A percentile compares a stretch with the other conserved stretches of the same genome.
These are phyloP conservation scores for Lissonota sp. DNA, from an alignment of 2,888 invertebrate genomes.

Conservation along the genomic window DNA sequence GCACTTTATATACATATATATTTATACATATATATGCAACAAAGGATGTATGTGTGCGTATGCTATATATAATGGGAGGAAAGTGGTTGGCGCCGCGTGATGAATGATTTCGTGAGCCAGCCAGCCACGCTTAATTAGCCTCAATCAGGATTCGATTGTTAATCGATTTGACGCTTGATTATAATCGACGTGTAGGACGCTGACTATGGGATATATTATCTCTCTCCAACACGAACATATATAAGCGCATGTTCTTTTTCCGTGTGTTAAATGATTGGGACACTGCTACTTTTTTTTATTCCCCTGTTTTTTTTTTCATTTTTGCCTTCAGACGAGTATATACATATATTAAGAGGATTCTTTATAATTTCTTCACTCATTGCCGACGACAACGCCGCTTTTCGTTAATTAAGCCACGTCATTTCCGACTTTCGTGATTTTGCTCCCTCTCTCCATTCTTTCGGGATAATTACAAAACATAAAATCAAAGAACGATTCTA, in stretches of 20 bases:
- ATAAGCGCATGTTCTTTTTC: slow-evolving; percentile 13
- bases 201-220: slow-evolving; percentile 63
- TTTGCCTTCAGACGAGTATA: slow-evolving; percentile 9
- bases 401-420: slow-evolving; percentile 69
- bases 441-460: slow-evolving; percentile 16
- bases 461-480: too few relatives aligned
- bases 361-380: slow-evolving; percentile 33
- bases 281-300: slow-evolving; percentile 31
- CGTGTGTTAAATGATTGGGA: slow-evolving; percentile 47
- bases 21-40: not conserved
- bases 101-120: slow-evolving; percentile 77
- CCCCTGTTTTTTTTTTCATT: not conserved
- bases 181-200: slow-evolving; percentile 65
- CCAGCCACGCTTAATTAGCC: slow-evolving; percentile 79
- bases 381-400: slow-evolving; percentile 37
- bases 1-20: slow-evolving; percentile 7
- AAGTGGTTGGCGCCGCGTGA: slow-evolving; percentile 68
- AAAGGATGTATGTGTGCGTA: not conserved
- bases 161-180: slow-evolving; percentile 71
- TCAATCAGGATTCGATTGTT: slow-evolving; percentile 80
- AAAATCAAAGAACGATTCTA: too few relatives aligned
- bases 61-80: slow-evolving; percentile 13
- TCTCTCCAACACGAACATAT: slow-evolving; percentile 14
- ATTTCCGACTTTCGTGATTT: slow-evolving; percentile 78
- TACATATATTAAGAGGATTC: slow-evolving; percentile 21